Conservation (phyloP, 2,888 invertebrate species). For the Dione vanillae region DNA sequence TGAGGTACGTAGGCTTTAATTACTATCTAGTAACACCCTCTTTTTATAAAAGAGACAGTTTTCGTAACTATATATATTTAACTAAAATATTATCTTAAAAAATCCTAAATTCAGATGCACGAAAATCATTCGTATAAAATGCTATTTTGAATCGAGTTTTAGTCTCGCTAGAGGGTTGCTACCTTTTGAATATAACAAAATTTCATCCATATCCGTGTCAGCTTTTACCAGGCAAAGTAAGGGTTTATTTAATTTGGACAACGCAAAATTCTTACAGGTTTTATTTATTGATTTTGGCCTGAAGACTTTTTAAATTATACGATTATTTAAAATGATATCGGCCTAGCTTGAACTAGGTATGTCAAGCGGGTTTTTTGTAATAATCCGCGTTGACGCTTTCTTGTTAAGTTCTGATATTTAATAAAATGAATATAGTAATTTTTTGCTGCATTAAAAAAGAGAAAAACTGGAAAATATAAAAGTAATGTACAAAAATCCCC, state of each 20-base stretch:
- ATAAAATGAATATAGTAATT: no score
- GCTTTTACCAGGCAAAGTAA: constrained; percentile 22
- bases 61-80: no score
- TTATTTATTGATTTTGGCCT: constrained; percentile 1
- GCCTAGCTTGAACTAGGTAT: neutral
- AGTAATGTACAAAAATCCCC: no score
- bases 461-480: no score
- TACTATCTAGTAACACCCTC: no score
- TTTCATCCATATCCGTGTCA: constrained; percentile 16
- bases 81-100: no score
- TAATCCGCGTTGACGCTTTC: no score
- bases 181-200: constrained; percentile 17
- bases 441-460: no score
- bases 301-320: neutral
- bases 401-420: no score
- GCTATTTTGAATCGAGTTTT: neutral
- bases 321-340: neutral
- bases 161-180: neutral
- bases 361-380: neutral
- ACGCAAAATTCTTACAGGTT: constrained; percentile 5
- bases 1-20: no score
- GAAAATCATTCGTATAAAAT: neutral
- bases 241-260: constrained; percentile 24
- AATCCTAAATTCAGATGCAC: neutral
- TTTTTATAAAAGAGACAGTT: no score